Conservation (phyloP, 2,113 vertebrate genomes). For the Tragelaphus scriptus region DNA sequence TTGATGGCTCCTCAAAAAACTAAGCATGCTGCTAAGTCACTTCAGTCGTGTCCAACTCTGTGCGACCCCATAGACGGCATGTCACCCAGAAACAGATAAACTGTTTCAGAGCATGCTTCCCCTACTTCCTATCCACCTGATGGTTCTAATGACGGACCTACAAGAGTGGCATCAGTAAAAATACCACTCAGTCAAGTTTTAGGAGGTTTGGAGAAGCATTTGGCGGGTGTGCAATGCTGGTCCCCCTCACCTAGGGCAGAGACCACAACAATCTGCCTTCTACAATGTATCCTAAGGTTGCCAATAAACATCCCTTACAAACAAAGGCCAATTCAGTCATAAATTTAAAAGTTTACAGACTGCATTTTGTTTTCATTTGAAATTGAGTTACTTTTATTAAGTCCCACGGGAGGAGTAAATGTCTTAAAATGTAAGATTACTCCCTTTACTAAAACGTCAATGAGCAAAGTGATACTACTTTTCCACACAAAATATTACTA, state of each 20-base stretch:
- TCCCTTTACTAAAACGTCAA: background rate
- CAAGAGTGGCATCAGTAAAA: background rate
- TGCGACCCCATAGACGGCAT: too few species aligned
- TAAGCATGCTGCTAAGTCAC: background rate
- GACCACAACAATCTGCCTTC: background rate
- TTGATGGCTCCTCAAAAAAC: background rate
- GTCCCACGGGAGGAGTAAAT: background rate
- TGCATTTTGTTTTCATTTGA: constrained; percentile 5
- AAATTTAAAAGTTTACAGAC: background rate
- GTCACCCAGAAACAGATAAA: background rate
- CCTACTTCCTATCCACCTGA: background rate
- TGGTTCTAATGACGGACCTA: background rate
- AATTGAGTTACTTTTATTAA: constrained; percentile 19
- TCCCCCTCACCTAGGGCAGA: background rate
- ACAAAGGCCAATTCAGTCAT: background rate
- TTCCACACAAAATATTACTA: background rate
- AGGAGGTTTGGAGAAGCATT: background rate
- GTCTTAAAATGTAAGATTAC: constrained; percentile 8
- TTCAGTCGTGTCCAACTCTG: too few species aligned
- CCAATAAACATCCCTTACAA: background rate
- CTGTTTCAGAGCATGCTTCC: background rate
- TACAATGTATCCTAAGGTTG: background rate
- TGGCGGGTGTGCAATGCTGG: background rate
- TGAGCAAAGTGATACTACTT: background rate
- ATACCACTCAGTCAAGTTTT: background rate